Conservation (phyloP, 2,888 invertebrate genomes). For the Bombylius discolor region DNA sequence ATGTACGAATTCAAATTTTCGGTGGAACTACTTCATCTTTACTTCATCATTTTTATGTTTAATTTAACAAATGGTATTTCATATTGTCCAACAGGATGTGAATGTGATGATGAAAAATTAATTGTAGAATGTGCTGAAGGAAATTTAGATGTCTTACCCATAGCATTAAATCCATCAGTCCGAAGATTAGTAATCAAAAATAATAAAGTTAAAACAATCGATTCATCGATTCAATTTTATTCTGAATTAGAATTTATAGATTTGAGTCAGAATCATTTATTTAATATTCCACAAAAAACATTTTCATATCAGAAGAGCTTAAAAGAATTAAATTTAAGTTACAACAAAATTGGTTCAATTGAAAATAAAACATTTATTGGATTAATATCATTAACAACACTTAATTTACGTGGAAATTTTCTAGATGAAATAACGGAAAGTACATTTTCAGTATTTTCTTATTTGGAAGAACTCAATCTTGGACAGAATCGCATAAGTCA, state of each 20-base stretch:
- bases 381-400: conserved; percentile 59
- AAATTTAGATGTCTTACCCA: conserved; percentile 77
- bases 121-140: conserved; percentile 77
- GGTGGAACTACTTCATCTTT: no score
- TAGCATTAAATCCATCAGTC: conserved; percentile 81
- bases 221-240: conserved; percentile 81
- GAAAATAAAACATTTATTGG: conserved; percentile 70
- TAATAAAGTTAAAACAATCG: conserved; percentile 77
- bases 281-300: conserved; percentile 65
- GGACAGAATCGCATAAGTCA: conserved; percentile 73
- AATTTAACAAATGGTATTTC: conserved; percentile 34
- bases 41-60: background rate
- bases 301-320: conserved; percentile 70
- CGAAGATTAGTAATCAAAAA: conserved; percentile 71
- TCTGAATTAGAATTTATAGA: conserved; percentile 74
- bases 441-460: conserved; percentile 58
- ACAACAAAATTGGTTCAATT: conserved; percentile 71
- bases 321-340: conserved; percentile 68
- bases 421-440: conserved; percentile 63
- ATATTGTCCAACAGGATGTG: conserved; percentile 77
- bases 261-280: conserved; percentile 69
- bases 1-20: no score
- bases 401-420: conserved; percentile 70
- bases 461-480: conserved; percentile 72
- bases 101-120: conserved; percentile 79